These are phyloP conservation scores for Endomychus coccineus DNA, from an alignment of 2,888 invertebrate genomes.

Conservation along the genomic window DNA sequence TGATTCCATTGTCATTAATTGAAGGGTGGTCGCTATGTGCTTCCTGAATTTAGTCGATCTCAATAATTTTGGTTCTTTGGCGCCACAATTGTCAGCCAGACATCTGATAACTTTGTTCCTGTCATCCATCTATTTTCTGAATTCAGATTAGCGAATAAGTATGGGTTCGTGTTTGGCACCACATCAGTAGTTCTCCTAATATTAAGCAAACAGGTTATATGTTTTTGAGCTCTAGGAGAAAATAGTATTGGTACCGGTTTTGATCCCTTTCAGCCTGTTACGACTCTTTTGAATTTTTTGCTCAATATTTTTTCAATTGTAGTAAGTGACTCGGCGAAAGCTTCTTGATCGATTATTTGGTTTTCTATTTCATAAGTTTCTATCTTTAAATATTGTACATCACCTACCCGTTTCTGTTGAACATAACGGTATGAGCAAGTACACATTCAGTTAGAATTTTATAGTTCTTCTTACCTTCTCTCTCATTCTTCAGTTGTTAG, in stretches of 20 bases:
- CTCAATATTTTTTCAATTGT: constrained; percentile 12
- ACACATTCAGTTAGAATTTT: no score
- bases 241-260: constrained; percentile 23
- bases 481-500: constrained; percentile 20
- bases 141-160: constrained; percentile 20
- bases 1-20: constrained; percentile 11
- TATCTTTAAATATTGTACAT: not conserved
- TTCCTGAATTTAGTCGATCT: constrained; percentile 14
- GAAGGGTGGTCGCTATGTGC: constrained; percentile 15
- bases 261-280: constrained; percentile 20
- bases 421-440: no score
- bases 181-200: constrained; percentile 7
- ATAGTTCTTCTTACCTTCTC: no score
- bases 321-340: constrained; percentile 9
- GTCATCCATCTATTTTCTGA: constrained; percentile 21
- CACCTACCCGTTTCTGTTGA: no score
- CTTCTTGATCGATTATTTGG: constrained; percentile 7
- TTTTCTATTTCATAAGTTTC: not conserved
- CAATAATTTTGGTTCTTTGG: constrained; percentile 12
- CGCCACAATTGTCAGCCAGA: constrained; percentile 9
- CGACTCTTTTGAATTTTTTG: constrained; percentile 20
- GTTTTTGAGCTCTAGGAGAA: constrained; percentile 15
- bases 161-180: constrained; percentile 20
- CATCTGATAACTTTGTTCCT: constrained; percentile 13
- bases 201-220: no score